Conservation (phyloP, 1,140 invertebrate species). For the Galendromus occidentalis region DNA sequence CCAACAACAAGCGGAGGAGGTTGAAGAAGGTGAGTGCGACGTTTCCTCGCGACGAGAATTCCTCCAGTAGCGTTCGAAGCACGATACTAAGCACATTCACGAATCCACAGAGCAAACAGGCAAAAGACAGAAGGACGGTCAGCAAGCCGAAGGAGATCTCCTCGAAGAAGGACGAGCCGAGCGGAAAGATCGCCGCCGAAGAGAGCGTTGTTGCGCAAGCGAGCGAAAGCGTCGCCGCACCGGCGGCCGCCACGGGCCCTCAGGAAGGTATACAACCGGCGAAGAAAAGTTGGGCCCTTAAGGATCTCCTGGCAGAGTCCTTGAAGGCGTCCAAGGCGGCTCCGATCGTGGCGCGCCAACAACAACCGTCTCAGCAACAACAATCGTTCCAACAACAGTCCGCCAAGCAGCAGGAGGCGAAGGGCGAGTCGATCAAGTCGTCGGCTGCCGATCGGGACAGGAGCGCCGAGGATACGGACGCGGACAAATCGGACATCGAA, state of each 20-base stretch:
- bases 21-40: slow-evolving; percentile 8
- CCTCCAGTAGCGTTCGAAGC: too few relatives aligned
- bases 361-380: neutral
- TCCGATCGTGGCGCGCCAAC: neutral
- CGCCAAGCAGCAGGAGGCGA: neutral
- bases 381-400: neutral
- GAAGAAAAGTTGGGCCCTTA: slow-evolving; percentile 10
- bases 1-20: neutral
- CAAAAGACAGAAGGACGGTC: neutral
- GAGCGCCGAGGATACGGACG: slow-evolving; percentile 20
- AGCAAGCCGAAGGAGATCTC: neutral
- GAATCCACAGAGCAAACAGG: neutral
- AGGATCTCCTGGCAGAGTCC: slow-evolving; percentile 9
- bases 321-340: slow-evolving; percentile 9
- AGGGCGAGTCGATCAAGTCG: neutral
- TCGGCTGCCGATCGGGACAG: slow-evolving; percentile 18
- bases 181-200: neutral
- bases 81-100: too few relatives aligned
- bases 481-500: slow-evolving; percentile 11
- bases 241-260: neutral
- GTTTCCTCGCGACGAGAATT: too few relatives aligned
- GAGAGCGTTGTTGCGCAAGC: neutral
- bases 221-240: neutral
- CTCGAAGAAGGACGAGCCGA: neutral
- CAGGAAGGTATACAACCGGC: neutral